These are phyloP conservation scores for Pollachius pollachius DNA, from an alignment of 2,113 vertebrate species.

Conservation along the genomic window DNA sequence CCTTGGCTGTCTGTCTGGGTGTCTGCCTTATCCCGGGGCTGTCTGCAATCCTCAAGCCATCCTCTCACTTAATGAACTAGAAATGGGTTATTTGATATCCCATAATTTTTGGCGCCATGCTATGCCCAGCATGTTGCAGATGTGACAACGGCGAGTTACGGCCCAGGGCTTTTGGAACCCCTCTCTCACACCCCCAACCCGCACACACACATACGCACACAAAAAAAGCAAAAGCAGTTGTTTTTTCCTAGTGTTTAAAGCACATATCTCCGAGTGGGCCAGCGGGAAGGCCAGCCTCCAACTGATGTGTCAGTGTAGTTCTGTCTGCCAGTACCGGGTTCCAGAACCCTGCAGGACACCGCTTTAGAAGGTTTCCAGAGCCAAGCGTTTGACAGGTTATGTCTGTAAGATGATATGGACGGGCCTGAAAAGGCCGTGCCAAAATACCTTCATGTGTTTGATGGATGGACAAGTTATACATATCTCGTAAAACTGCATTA, in stretches of 20 bases:
- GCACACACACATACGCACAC: slow-evolving; percentile 6
- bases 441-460: too few species aligned
- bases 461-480: too few species aligned
- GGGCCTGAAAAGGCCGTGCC: too few species aligned
- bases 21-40: too few species aligned
- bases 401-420: too few species aligned
- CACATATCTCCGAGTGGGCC: slow-evolving; percentile 6
- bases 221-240: slow-evolving; percentile 2
- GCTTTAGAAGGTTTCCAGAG: too few species aligned
- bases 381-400: too few species aligned
- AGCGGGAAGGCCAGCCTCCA: neutral
- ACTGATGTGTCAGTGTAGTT: slow-evolving; percentile 10
- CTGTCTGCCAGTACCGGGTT: slow-evolving; percentile 26
- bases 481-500: too few species aligned
- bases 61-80: too few species aligned
- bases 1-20: too few species aligned
- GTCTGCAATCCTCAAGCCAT: too few species aligned
- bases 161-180: slow-evolving; percentile 3
- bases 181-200: neutral
- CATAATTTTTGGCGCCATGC: slow-evolving; percentile 3
- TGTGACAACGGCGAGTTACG: slow-evolving; percentile 36
- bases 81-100: slow-evolving; percentile 9
- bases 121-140: slow-evolving; percentile 19
- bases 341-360: neutral
- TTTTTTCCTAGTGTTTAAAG: neutral